Evolutionary conservation across 2,888 invertebrate species (phyloP).

Genomic region (Steinernema scapterisci): DNA sequence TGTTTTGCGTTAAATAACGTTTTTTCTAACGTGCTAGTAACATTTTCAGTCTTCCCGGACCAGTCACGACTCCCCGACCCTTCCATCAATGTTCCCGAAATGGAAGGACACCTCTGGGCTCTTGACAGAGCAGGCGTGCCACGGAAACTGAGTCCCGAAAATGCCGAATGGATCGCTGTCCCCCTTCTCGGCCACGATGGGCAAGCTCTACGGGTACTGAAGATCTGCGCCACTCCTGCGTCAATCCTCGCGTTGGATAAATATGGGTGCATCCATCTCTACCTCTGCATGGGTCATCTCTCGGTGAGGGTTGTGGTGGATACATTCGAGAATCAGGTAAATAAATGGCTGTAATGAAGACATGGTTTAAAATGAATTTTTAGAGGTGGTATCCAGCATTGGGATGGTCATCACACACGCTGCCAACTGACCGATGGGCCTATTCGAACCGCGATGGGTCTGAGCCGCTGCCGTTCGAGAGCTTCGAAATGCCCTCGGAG

Average conservation of each 20-base stretch:
- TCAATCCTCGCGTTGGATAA: conserved; percentile 8
- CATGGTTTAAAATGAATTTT: background rate
- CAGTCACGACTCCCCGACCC: background rate
- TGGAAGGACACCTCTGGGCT: conserved; percentile 29
- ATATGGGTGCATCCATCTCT: conserved; percentile 16
- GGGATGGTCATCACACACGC: conserved; percentile 7
- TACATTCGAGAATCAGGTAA: conserved; percentile 23
- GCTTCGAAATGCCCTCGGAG: conserved; percentile 15
- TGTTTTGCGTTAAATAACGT: too few species aligned
- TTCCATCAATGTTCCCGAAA: background rate
- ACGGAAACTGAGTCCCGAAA: conserved; percentile 6
- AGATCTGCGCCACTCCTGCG: conserved; percentile 2
- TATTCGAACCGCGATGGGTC: conserved; percentile 24
- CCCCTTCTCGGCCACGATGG: background rate
- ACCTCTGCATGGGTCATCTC: conserved; percentile 22
- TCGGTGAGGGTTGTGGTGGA: background rate
- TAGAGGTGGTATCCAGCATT: conserved; percentile 18
- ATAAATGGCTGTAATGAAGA: background rate
- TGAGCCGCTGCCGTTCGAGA: conserved; percentile 2
- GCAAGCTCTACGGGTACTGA: background rate
- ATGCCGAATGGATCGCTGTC: conserved; percentile 3
- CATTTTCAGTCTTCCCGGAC: too few species aligned
- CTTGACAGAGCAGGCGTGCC: conserved; percentile 18
- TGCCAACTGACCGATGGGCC: conserved; percentile 16
- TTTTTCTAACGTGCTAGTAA: too few species aligned